Evolutionary conservation across 2,797 vertebrate species (phyloP).

Genomic region (Harpagifer antarcticus): DNA sequence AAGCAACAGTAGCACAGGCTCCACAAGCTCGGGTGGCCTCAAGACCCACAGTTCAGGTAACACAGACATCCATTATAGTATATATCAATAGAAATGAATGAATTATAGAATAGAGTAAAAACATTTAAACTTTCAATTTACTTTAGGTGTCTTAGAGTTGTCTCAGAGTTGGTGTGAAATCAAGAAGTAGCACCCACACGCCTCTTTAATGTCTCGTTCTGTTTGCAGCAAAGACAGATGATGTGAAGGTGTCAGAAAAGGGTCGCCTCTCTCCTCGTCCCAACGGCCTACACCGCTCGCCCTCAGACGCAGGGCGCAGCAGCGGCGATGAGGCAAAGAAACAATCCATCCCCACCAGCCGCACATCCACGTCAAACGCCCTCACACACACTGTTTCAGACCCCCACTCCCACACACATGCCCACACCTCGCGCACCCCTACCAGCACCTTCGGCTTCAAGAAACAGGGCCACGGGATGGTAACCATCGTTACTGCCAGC

Average conservation of each 20-base stretch:
- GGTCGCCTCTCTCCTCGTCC: conserved; percentile 91
- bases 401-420: conserved; percentile 62
- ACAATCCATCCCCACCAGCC: conserved; percentile 63
- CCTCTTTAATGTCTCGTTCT: background rate
- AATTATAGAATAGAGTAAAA: too few relatives aligned
- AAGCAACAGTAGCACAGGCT: conserved; percentile 76
- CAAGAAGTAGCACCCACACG: background rate
- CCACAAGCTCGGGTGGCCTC: conserved; percentile 77
- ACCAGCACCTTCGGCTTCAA: conserved; percentile 86
- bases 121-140: too few relatives aligned
- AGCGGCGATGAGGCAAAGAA: conserved; percentile 94
- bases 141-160: too few relatives aligned
- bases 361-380: conserved; percentile 32
- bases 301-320: conserved; percentile 93
- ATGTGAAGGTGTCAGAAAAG: conserved; percentile 97
- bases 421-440: conserved; percentile 67
- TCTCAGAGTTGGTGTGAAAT: background rate
- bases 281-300: conserved; percentile 91
- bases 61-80: conserved; percentile 10
- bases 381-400: conserved; percentile 68
- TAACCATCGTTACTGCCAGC: conserved; percentile 93
- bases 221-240: conserved; percentile 93
- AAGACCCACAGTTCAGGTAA: conserved; percentile 93
- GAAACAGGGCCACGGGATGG: conserved; percentile 86
- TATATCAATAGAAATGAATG: background rate